Evolutionary conservation across 2,888 invertebrate genomes (phyloP).

Genomic region (Lymantria dispar): DNA sequence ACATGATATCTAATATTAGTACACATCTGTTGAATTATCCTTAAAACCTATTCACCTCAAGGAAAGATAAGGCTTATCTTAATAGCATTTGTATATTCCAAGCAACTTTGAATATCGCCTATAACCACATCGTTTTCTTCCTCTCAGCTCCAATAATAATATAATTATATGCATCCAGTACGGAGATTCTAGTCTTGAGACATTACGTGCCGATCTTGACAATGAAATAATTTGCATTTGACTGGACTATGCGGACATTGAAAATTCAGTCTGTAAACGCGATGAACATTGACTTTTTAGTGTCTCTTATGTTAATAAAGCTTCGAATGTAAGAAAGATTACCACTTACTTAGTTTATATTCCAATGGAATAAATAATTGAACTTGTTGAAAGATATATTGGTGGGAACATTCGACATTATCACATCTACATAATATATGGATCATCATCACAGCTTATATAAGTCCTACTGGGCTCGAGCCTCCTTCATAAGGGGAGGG

Average conservation of each 20-base stretch:
- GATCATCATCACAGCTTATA: no score
- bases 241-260: conserved; percentile 10
- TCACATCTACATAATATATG: neutral
- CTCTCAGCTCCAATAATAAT: neutral
- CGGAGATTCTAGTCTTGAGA: conserved; percentile 24
- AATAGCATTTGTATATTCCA: neutral
- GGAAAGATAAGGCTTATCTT: neutral
- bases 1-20: no score
- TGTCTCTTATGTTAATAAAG: conserved; percentile 27
- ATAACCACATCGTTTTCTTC: neutral
- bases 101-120: neutral
- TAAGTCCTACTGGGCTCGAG: no score
- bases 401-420: neutral
- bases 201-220: conserved; percentile 38
- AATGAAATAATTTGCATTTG: conserved; percentile 36
- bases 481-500: no score
- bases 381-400: conserved; percentile 12
- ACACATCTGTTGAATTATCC: no score
- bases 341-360: conserved; percentile 15
- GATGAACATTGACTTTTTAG: conserved; percentile 25
- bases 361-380: conserved; percentile 25
- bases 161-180: conserved; percentile 40
- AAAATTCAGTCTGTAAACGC: conserved; percentile 24
- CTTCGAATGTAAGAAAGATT: conserved; percentile 26
- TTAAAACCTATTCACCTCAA: neutral